Evolutionary conservation across 2,888 invertebrate species (phyloP).

Genomic region (Pilophorus perplexus): DNA sequence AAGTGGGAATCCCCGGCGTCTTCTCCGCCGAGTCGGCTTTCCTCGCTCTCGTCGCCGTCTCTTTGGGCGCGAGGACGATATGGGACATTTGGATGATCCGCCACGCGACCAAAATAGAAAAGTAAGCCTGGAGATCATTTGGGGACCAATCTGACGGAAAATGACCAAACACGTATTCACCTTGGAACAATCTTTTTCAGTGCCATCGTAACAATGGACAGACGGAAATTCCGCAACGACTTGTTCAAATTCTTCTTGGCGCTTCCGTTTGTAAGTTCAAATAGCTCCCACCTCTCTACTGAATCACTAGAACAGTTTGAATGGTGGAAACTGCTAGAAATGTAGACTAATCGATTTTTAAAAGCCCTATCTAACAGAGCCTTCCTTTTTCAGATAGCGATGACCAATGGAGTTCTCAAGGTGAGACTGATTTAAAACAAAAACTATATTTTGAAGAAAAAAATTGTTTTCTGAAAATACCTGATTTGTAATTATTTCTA

Average conservation of each 20-base stretch:
- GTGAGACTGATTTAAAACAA: constrained; percentile 51
- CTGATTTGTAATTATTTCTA: constrained; percentile 49
- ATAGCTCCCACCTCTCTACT: no score
- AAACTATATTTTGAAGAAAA: not conserved
- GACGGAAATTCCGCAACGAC: constrained; percentile 68
- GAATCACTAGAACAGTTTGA: no score
- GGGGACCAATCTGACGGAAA: no score
- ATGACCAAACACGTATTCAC: no score
- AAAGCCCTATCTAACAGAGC: no score
- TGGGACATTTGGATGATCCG: constrained; percentile 98
- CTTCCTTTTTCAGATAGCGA: constrained; percentile 80
- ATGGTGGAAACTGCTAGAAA: no score
- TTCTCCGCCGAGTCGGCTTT: constrained; percentile 74
- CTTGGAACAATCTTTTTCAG: constrained; percentile 58
- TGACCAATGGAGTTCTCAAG: constrained; percentile 90
- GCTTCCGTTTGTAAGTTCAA: constrained; percentile 71
- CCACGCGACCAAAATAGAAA: constrained; percentile 89
- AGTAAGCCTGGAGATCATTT: no score
- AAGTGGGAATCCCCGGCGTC: constrained; percentile 75
- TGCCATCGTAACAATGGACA: constrained; percentile 87
- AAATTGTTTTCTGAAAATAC: not conserved
- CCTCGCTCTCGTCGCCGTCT: constrained; percentile 69
- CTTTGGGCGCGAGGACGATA: constrained; percentile 82
- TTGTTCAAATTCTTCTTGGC: constrained; percentile 76
- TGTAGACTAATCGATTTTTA: no score